Percentiles rank a stretch among this genome's conserved stretches.
These are phyloP conservation scores for Chaetura pelagica DNA, from an alignment of 2,113 vertebrate species.

Conservation along the genomic window DNA sequence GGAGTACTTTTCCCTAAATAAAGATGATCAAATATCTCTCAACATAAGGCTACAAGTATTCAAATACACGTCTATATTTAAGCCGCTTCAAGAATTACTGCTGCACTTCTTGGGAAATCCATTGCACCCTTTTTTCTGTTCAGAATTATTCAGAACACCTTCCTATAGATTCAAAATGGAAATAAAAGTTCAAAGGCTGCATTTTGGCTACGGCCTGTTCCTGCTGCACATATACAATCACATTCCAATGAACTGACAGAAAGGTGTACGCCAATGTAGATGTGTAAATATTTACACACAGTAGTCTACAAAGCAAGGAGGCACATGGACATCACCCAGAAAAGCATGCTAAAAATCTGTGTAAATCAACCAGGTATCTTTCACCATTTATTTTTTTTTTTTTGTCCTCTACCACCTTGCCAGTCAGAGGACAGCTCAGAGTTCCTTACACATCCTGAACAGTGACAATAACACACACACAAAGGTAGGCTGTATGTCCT, in stretches of 20 bases:
- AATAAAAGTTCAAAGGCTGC: neutral
- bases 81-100: neutral
- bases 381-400: neutral
- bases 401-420: neutral
- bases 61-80: neutral
- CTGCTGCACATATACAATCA: neutral
- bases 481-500: neutral
- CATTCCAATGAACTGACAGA: constrained; percentile 23
- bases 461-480: neutral
- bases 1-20: neutral
- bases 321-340: neutral
- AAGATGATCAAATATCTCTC: neutral
- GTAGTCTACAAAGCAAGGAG: constrained; percentile 16
- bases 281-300: constrained; percentile 41
- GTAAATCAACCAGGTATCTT: neutral
- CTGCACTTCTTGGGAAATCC: neutral
- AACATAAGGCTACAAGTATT: neutral
- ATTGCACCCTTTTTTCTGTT: neutral
- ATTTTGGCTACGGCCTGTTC: neutral
- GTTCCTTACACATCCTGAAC: neutral
- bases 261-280: neutral
- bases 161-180: neutral
- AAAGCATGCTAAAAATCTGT: constrained; percentile 10
- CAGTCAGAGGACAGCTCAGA: neutral
- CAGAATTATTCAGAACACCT: neutral